These are phyloP conservation scores for Psittacula echo DNA, from an alignment of 2,797 vertebrate species.

Conservation along the genomic window DNA sequence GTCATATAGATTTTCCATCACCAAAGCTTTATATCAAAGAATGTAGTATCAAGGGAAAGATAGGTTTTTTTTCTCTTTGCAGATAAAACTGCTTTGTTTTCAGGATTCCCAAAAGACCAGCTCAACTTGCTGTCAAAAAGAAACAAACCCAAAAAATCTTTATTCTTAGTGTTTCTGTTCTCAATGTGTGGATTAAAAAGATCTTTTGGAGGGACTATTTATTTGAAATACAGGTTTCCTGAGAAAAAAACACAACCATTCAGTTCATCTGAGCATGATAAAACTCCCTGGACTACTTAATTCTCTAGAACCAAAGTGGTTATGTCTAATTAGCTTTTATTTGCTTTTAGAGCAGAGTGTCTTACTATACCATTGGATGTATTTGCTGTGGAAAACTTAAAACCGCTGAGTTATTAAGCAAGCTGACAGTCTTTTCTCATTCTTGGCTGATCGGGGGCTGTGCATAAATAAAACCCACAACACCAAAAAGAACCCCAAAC, in stretches of 20 bases:
- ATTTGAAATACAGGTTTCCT: conserved; percentile 4
- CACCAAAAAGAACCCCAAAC: too few species aligned
- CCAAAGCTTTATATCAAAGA: conserved; percentile 21
- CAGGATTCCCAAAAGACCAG: background rate
- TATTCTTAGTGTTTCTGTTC: conserved; percentile 1
- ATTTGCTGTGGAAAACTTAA: background rate
- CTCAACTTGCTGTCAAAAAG: background rate
- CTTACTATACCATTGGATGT: background rate
- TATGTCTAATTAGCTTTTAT: background rate
- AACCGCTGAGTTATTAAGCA: background rate
- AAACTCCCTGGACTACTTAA: background rate
- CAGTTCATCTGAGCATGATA: background rate
- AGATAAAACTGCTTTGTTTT: conserved; percentile 40
- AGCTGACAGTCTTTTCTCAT: background rate
- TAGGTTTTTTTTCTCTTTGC: background rate
- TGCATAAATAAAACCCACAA: background rate
- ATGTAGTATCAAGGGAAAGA: background rate
- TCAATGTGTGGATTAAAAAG: background rate
- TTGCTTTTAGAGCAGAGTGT: background rate
- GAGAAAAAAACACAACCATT: background rate
- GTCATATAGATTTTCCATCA: conserved; percentile 29
- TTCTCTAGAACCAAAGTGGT: background rate
- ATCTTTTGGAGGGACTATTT: background rate
- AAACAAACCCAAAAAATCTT: background rate
- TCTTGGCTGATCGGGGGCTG: background rate